Evolutionary conservation across 2,113 vertebrate genomes (phyloP), one percentile per base, ranked within the genome.

Genomic region (Cynocephalus volans): DNA sequence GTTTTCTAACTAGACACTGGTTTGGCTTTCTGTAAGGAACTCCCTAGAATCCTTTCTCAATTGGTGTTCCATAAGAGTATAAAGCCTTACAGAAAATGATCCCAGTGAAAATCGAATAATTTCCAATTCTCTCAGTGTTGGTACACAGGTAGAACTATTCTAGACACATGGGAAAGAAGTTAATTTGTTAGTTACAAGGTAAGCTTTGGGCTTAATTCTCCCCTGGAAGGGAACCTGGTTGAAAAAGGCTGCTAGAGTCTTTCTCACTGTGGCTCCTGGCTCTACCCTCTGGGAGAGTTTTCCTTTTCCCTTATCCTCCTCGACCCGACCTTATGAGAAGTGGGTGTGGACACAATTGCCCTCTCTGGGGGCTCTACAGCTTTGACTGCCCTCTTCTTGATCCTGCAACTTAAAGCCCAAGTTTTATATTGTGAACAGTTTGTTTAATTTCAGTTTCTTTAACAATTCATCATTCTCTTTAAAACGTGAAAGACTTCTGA

Each of bases 11-110:
- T 28, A 92, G 64, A 76, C 36, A n/a, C 15, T 21, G 58, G 5
- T 62, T 88, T 84, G 26, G 8, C 18, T 77, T 80, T 96, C 84
- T 26, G 48, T 76, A 88, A 88, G 70, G 21, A 65, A 81, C 56
- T 41, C 26, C 11, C 67, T 31, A 21, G 26, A 64, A 58, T 85
- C 52, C n/a, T 69, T 60, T 79, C 45, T 80, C 52, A 56, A 0
- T 13, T 56, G n/a, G 52, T 36, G 15, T 69, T 75, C 50, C 11
- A 5, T 31, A 54, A 33, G 18, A 58, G 60, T 56, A 81, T 10
- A 31, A 72, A 72, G 24, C 41, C 41, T 41, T 41, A 41, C 24
- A 86, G 73, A 76, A 92, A 62, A 45, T 0, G 33, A 73, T 11
- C 5, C 9, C 31, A 12, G 52, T 11, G 50, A 54, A 2, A 2